Evolutionary conservation across 2,888 invertebrate species (phyloP), one percentile per base, ranked within the genome.

Genomic region (Bembecia ichneumoniformis): DNA sequence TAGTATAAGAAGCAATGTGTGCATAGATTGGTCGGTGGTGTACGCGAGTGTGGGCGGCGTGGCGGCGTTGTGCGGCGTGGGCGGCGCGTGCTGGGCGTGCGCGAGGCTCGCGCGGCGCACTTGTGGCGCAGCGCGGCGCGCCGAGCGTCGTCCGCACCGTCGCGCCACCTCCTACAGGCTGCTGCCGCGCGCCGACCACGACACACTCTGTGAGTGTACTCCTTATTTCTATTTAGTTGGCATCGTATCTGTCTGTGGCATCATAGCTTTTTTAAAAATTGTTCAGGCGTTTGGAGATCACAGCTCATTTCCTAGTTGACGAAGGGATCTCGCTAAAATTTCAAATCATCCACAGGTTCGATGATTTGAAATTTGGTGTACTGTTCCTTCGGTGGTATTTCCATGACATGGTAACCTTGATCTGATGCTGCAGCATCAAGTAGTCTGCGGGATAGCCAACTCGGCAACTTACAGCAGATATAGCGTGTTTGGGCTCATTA

Each of bases 11-110:
- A n/a, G n/a, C n/a, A n/a, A n/a, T n/a, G n/a, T n/a, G n/a, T n/a
- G n/a, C 28, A 9, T 79, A 95, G 95, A 95, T 72, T 98, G 98
- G 98, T 97, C 97, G 60, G 94, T 97, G 60, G 89, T 98, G 50
- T 97, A 97, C 81, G 96, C 96, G 43, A 93, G 94, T 59, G 92
- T 97, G 63, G 93, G 92, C 50, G 87, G 92, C 48, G 81, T 92
- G 61, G 78, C 89, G 44, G 76, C 89, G 51, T 52, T 91, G 91
- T 71, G 83, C 89, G 63, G 79, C 89, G 51, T 90, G 53, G 89
- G 92, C 47, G 91, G 89, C 46, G 77, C 89, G 20, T 81, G 89
- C 55, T 93, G 92, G 91, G 90, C 43, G 68, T 90, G 14, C 46
- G 82, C 90, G 16, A 91, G 91, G 60, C 88, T 89, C 48, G 51